phyloP scores from a whole-genome alignment of 2,888 invertebrate species.

The Mythimna loreyi region DNA sequence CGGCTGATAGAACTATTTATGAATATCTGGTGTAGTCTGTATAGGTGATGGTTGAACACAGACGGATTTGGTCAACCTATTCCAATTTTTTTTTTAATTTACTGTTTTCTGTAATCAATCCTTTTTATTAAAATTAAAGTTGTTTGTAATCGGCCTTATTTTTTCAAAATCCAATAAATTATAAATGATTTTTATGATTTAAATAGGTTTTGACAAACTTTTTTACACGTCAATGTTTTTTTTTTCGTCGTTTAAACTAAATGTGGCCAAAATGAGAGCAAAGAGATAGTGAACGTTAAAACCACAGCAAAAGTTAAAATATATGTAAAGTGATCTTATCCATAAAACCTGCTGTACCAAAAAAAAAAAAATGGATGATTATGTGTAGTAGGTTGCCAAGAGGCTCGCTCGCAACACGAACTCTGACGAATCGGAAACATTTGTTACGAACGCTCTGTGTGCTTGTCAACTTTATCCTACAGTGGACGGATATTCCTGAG shows the following conservation, averaged over 20 bases:
- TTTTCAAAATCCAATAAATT: too few species aligned
- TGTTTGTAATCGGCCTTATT: too few species aligned
- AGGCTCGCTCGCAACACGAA: slow-evolving; percentile 30
- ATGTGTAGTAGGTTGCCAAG: slow-evolving; percentile 31
- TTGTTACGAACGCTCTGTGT: slow-evolving; percentile 38
- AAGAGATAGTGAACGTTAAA: neutral
- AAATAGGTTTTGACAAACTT: too few species aligned
- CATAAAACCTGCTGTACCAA: slow-evolving; percentile 17
- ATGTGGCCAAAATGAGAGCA: too few species aligned
- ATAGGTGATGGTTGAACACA: neutral
- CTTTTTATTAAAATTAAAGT: too few species aligned
- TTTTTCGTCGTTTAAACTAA: too few species aligned
- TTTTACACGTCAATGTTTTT: too few species aligned
- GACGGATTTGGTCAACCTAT: too few species aligned
- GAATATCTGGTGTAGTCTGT: slow-evolving; percentile 10
- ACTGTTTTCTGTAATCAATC: too few species aligned
- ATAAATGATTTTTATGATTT: too few species aligned
- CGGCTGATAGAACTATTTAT: slow-evolving; percentile 44
- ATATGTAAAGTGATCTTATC: slow-evolving; percentile 21
- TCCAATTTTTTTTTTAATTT: too few species aligned
- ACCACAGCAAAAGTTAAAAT: neutral
- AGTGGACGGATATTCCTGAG: neutral
- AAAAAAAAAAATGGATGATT: slow-evolving; percentile 53
- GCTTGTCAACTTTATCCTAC: slow-evolving; percentile 27
- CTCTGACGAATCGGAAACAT: slow-evolving; percentile 52